Evolutionary conservation across 2,888 invertebrate species (phyloP), one percentile per base, ranked within the genome.

Genomic region (Diarsia brunnea): DNA sequence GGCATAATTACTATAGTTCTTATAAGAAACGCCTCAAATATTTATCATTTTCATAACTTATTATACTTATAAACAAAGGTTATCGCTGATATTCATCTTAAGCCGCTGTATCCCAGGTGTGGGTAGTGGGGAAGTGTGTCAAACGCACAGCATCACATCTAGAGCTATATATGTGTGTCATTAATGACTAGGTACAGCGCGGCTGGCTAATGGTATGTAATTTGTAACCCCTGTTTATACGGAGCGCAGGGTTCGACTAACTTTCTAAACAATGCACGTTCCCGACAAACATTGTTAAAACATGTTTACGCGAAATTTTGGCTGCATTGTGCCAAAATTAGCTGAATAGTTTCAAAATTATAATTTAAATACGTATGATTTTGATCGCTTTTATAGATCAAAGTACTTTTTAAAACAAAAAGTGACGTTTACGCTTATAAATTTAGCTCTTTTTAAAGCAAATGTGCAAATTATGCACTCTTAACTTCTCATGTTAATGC

Each of bases 181-280:
- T 78, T 84, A 87, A 86, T 86, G 79, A 86, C 74, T 81, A 73
- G 79, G 60, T 81, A 79, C 77, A 79, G 75, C 69, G 70, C 63
- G 65, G 75, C 61, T 53, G 61, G 78, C 73, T 82, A 82, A 85
- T 85, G 82, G 86, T 73, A 85, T 85, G 79, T 83, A 65, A 83
- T 81, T 83, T 87, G 77, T 73, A 81, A 75, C 60, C 73, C 31
- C 73, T 65, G 68, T 71, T 81, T 79, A 72, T 61, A 65, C 71
- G 58, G 73, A 81, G 74, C 55, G 60, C 64, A 60, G 16, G 60
- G 66, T 63, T 75, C 49, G 70, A 58, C 51, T 51, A 75, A 73
- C 84, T 75, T 67, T 53, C 71, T 80, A 72, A 84, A 76, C 80
- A 80, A 63, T 69, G 66, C 58, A 65, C 66, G 70, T 38, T 49